phyloP scores from a whole-genome alignment of 2,888 invertebrate species.

The Mesorhabditis spiculigera region DNA sequence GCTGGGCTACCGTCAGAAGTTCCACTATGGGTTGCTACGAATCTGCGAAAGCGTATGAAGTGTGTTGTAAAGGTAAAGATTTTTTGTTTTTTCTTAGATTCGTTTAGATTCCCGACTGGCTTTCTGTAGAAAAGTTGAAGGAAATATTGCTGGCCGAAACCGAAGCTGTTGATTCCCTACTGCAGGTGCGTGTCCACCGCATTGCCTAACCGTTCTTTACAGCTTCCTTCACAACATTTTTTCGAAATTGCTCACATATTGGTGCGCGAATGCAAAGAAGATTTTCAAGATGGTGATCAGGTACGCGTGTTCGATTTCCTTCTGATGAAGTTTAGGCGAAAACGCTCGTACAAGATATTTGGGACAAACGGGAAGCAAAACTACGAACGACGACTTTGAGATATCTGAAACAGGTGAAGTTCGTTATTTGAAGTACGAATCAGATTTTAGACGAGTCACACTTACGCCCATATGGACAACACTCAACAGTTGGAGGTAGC shows the following conservation, averaged over 20 bases:
- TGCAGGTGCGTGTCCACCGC: constrained; percentile 23
- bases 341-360: constrained; percentile 89
- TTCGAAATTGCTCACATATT: constrained; percentile 89
- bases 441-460: neutral
- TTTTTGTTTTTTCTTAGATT: constrained; percentile 6
- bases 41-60: constrained; percentile 1
- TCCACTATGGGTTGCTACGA: constrained; percentile 84
- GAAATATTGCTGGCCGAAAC: constrained; percentile 33
- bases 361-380: constrained; percentile 92
- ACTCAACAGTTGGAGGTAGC: constrained; percentile 46
- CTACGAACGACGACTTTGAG: constrained; percentile 61
- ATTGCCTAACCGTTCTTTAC: neutral
- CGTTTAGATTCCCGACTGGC: constrained; percentile 81
- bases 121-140: constrained; percentile 77
- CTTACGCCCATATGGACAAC: constrained; percentile 44
- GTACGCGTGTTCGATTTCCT: constrained; percentile 61
- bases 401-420: constrained; percentile 33
- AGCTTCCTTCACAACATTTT: constrained; percentile 69
- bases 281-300: constrained; percentile 80
- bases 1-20: constrained; percentile 43
- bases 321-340: constrained; percentile 58
- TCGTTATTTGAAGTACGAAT: neutral
- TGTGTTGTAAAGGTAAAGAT: neutral
- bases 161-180: constrained; percentile 25
- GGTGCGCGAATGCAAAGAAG: constrained; percentile 76